Evolutionary conservation across 1,140 invertebrate genomes (phyloP).

Genomic region (Formica exsecta): DNA sequence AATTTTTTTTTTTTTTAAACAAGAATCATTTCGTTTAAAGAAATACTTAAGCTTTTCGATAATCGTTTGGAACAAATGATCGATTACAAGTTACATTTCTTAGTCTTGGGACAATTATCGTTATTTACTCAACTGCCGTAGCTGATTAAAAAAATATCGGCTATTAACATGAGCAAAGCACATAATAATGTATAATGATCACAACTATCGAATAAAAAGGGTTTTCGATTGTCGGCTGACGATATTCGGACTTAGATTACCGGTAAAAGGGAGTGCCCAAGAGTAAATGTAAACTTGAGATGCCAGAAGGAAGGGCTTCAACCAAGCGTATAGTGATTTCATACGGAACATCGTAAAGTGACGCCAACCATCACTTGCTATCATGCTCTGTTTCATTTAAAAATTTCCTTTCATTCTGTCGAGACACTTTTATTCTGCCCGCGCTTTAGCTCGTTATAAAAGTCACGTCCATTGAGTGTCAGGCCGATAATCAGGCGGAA

Average conservation of each 20-base stretch:
- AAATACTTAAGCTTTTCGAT: not conserved
- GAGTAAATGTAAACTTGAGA: conserved; percentile 44
- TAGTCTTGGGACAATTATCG: not conserved
- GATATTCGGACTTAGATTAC: conserved; percentile 24
- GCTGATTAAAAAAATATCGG: not conserved
- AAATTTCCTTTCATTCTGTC: conserved; percentile 36
- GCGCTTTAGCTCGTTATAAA: conserved; percentile 24
- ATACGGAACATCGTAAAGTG: conserved; percentile 31
- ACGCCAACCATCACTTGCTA: conserved; percentile 13
- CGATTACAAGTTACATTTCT: not conserved
- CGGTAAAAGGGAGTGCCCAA: conserved; percentile 35
- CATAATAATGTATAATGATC: not conserved
- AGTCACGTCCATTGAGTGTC: conserved; percentile 14
- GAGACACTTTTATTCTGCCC: conserved; percentile 17
- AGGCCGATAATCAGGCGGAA: not conserved
- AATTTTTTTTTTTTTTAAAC: not conserved
- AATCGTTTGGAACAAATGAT: not conserved
- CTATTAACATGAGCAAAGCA: not conserved
- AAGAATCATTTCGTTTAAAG: not conserved
- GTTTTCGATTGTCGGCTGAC: not conserved
- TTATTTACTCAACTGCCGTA: not conserved
- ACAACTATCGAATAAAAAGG: not conserved
- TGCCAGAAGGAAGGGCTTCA: conserved; percentile 63
- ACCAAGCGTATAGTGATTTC: conserved; percentile 55
- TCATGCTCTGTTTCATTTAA: conserved; percentile 60